Conservation (phyloP, 2,113 vertebrate genomes). For the Seriola aureovittata region DNA sequence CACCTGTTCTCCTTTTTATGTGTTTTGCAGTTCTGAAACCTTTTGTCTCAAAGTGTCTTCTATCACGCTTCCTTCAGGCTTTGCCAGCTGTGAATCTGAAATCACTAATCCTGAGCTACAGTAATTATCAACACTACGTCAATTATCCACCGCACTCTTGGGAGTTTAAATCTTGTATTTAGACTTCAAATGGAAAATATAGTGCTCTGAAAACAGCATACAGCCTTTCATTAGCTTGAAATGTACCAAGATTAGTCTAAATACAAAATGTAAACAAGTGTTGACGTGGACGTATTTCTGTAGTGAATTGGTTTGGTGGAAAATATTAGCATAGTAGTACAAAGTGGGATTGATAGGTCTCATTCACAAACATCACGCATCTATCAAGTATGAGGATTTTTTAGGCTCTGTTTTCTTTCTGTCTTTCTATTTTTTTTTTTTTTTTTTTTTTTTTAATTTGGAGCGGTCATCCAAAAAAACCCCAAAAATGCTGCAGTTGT, state of each 20-base stretch:
- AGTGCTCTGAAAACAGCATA: neutral
- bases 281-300: conserved; percentile 19
- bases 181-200: conserved; percentile 21
- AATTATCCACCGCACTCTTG: conserved; percentile 23
- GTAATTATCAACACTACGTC: conserved; percentile 46
- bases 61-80: neutral
- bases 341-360: conserved; percentile 55
- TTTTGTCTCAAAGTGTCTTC: conserved; percentile 3
- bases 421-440: neutral
- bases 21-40: neutral
- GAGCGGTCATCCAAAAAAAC: conserved; percentile 4
- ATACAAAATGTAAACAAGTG: conserved; percentile 45
- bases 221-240: neutral
- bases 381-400: conserved; percentile 72
- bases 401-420: conserved; percentile 12
- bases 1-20: neutral
- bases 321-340: conserved; percentile 72
- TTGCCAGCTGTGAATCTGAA: conserved; percentile 31
- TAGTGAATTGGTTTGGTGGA: conserved; percentile 44
- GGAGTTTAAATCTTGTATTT: conserved; percentile 46
- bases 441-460: conserved; percentile 10
- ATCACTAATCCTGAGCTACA: conserved; percentile 73
- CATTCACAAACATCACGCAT: conserved; percentile 62
- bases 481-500: conserved; percentile 27
- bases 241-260: conserved; percentile 1